Evolutionary conservation across 2,113 vertebrate genomes (phyloP).

Genomic region (Oxyruncus cristatus): DNA sequence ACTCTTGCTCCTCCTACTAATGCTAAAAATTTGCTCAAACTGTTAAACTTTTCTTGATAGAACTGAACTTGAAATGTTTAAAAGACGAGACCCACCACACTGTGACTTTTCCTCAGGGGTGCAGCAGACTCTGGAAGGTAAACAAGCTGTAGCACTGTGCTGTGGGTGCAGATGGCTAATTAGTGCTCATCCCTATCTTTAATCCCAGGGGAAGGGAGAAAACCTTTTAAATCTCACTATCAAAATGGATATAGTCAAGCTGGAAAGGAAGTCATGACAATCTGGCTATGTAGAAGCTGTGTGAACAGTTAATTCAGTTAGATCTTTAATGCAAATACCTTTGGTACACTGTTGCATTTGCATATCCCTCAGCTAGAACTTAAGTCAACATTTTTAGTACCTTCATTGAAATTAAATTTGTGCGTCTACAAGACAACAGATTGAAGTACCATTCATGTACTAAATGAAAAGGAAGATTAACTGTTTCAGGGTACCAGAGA

Average conservation of each 20-base stretch:
- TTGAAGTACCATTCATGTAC: background rate
- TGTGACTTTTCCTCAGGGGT: background rate
- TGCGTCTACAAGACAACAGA: background rate
- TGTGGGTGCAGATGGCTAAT: conserved; percentile 50
- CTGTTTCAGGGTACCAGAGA: background rate
- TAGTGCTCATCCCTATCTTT: background rate
- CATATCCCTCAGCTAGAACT: background rate
- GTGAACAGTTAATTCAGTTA: conserved; percentile 10
- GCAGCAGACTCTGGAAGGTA: background rate
- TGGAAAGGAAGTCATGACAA: background rate
- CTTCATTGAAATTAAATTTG: background rate
- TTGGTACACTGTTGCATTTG: background rate
- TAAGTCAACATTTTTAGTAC: background rate
- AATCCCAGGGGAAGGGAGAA: conserved; percentile 10
- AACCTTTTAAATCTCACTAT: conserved; percentile 6
- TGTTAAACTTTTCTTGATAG: background rate
- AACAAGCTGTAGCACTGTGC: conserved; percentile 15
- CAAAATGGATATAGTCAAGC: background rate
- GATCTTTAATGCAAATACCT: background rate
- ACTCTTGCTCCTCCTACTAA: background rate
- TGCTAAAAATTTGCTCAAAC: background rate
- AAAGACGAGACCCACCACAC: background rate
- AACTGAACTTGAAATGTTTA: background rate
- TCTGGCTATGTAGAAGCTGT: background rate
- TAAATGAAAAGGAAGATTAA: background rate